Percentiles rank a stretch among this genome's conserved stretches.
These are phyloP conservation scores for Fragum whitleyi DNA, from an alignment of 2,888 invertebrate genomes.

Conservation along the genomic window DNA sequence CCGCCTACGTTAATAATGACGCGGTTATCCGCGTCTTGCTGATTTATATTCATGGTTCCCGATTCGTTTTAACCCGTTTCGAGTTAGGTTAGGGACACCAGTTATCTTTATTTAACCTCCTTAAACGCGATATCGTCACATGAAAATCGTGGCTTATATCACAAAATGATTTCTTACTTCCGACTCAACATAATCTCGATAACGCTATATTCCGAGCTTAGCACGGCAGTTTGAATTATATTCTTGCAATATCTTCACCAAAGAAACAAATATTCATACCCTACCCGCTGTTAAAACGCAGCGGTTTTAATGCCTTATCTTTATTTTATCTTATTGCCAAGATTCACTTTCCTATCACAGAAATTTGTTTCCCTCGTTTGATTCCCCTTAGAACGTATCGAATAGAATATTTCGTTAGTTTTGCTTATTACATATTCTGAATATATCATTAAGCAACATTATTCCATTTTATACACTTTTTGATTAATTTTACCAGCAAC, in stretches of 20 bases:
- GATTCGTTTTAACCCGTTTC: not conserved
- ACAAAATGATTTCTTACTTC: not conserved
- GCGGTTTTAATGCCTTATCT: not conserved
- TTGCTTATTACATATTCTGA: not conserved
- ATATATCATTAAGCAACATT: not conserved
- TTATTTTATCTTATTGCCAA: not conserved
- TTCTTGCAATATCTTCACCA: not conserved
- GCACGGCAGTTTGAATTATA: not conserved
- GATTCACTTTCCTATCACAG: not conserved
- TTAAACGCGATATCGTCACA: not conserved
- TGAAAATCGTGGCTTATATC: not conserved
- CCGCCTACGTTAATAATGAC: slow-evolving; percentile 99
- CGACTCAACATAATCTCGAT: not conserved
- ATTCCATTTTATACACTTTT: not conserved
- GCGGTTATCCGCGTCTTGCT: slow-evolving; percentile 91
- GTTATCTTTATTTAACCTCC: not conserved
- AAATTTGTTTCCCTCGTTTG: too few relatives aligned
- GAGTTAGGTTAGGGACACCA: not conserved
- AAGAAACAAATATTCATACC: not conserved
- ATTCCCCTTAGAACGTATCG: too few relatives aligned
- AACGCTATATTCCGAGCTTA: not conserved
- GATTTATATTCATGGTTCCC: slow-evolving; percentile 35
- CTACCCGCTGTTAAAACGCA: not conserved
- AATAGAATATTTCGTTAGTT: too few relatives aligned
- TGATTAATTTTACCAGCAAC: not conserved